Evolutionary conservation across 2,113 vertebrate genomes (phyloP).

Genomic region (Scolopax mira): DNA sequence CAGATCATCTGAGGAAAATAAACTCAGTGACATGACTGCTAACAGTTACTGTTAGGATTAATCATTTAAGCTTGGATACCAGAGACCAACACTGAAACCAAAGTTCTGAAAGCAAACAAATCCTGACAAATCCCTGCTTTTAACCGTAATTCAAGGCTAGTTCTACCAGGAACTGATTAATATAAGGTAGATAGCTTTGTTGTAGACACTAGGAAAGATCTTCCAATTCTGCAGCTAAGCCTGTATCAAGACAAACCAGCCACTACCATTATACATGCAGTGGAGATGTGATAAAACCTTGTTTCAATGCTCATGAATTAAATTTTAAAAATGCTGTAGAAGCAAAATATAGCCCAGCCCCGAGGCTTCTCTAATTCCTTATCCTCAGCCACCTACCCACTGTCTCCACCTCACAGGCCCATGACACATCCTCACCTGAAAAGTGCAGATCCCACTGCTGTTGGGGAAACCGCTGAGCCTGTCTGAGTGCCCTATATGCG

Average conservation of each 20-base stretch:
- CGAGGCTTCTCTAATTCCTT: background rate
- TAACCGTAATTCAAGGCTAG: background rate
- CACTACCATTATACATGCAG: background rate
- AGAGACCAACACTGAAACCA: background rate
- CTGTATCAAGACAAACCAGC: background rate
- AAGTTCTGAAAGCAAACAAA: background rate
- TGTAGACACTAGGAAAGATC: background rate
- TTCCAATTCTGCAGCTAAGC: background rate
- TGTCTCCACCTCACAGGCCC: background rate
- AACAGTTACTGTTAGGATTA: background rate
- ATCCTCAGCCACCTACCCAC: background rate
- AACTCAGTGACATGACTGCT: background rate
- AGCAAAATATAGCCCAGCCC: background rate
- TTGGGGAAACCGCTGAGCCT: background rate
- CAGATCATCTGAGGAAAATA: background rate
- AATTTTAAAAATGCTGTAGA: background rate
- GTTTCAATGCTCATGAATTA: background rate
- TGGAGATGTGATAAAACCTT: background rate
- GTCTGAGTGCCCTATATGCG: fast-evolving
- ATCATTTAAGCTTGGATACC: background rate
- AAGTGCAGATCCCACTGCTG: background rate
- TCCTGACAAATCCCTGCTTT: background rate
- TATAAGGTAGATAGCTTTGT: background rate
- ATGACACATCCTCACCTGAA: background rate
- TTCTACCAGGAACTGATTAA: background rate